These are phyloP conservation scores for Scomberomorus guttatus DNA, from an alignment of 2,797 vertebrate genomes.

Conservation along the genomic window DNA sequence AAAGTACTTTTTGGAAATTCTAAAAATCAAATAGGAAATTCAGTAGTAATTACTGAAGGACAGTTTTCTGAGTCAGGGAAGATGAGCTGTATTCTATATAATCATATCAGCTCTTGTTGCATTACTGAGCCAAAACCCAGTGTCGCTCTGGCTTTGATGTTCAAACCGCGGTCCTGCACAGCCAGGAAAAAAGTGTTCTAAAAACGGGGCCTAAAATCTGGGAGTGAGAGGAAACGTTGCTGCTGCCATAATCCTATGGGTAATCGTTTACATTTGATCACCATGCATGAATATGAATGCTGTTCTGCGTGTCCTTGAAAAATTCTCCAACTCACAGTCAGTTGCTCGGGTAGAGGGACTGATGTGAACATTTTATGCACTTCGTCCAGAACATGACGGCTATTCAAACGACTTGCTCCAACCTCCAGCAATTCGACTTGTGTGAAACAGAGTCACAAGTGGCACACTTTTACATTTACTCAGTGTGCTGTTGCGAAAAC, in stretches of 20 bases:
- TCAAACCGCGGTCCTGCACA: constrained; percentile 54
- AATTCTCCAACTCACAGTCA: constrained; percentile 51
- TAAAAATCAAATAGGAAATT: constrained; percentile 35
- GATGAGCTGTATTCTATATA: constrained; percentile 54
- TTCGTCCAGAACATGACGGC: constrained; percentile 48
- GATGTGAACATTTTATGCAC: constrained; percentile 49
- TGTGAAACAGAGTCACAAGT: constrained; percentile 43
- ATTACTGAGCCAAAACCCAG: constrained; percentile 61
- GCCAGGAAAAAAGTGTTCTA: constrained; percentile 51
- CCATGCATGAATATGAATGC: constrained; percentile 74
- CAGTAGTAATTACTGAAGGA: constrained; percentile 42
- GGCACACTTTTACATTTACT: constrained; percentile 41
- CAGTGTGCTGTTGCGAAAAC: constrained; percentile 18
- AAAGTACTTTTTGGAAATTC: constrained; percentile 13
- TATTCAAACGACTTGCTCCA: constrained; percentile 48
- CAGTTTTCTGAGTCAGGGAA: constrained; percentile 49
- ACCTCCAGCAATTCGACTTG: constrained; percentile 37
- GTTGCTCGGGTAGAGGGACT: constrained; percentile 23
- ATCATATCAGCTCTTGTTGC: constrained; percentile 59
- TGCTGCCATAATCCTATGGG: constrained; percentile 70
- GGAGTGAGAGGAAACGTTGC: constrained; percentile 55
- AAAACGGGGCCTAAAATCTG: constrained; percentile 61
- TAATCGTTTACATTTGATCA: constrained; percentile 78
- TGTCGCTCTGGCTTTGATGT: constrained; percentile 72
- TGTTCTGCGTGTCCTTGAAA: constrained; percentile 73